Conservation (phyloP, 2,113 vertebrate genomes). For the Labrus mixtus region DNA sequence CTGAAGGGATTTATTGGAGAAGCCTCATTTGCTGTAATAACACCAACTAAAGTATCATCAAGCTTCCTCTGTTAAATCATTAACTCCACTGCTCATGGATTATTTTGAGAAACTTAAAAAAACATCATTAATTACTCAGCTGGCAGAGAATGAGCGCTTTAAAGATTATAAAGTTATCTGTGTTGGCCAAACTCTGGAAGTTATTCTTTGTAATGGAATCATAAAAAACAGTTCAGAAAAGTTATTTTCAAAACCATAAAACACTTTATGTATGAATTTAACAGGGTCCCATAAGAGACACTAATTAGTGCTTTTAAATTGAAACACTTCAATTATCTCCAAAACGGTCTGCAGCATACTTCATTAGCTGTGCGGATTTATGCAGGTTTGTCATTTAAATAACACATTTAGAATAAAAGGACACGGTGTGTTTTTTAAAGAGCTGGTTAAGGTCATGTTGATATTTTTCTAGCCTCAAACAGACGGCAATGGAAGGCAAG, state of each 20-base stretch:
- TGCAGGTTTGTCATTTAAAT: neutral
- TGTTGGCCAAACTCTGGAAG: neutral
- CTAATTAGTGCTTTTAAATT: neutral
- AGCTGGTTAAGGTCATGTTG: too few relatives aligned
- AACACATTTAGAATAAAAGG: neutral
- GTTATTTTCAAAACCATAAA: neutral
- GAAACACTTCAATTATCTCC: neutral
- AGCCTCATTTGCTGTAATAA: too few relatives aligned
- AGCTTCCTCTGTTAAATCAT: neutral
- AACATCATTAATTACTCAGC: neutral
- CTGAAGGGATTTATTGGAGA: too few relatives aligned
- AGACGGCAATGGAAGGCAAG: too few relatives aligned
- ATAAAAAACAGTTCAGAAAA: too few relatives aligned
- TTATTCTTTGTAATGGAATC: too few relatives aligned
- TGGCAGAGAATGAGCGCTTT: neutral
- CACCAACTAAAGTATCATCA: too few relatives aligned
- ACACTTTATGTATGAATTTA: neutral
- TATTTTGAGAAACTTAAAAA: neutral
- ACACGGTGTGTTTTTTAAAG: too few relatives aligned
- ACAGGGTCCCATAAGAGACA: neutral
- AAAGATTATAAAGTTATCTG: neutral
- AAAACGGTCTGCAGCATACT: neutral
- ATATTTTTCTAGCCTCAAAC: too few relatives aligned
- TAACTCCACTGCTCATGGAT: neutral
- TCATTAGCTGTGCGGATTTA: neutral